Evolutionary conservation across 1,140 invertebrate genomes (phyloP), one percentile per base, ranked within the genome.

Genomic region (Yoshiicerus persimilis): DNA sequence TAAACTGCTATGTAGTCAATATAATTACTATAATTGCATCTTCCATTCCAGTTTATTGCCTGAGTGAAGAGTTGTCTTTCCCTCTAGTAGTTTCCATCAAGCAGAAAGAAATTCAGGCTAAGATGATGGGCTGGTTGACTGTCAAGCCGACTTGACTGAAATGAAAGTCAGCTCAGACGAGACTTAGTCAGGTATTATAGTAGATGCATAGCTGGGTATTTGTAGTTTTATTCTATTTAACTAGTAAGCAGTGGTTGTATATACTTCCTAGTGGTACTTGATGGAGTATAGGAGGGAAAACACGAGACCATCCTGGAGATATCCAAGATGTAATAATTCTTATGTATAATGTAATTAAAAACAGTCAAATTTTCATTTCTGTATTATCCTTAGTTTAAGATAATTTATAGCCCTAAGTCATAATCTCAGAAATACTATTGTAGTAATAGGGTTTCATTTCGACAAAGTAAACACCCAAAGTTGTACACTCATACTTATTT

Each of bases 1-100:
- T 70, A 70, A 70, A 77, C 32, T 36, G 13, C 34, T 34, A 13
- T 20, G 27, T 77, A 77, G 70, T 34, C 70, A 77, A 77, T 77
- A 77, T 77, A 77, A 77, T 77, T 77, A 77, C 70, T 34, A 77
- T 77, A 77, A 77, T 77, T 77, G 27, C 70, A 20, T 77, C 70
- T 34, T 77, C 13, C 27, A 77, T 77, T 70, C 70, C 70, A 34
- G 27, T 34, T 34, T 30, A 77, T 77, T n/a, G 70, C 27, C 13
- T 36, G 32, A 20, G 27, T 11, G 70, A 36, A 36, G 27, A 77
- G 70, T 77, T 77, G 27, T 77, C 64, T 70, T 70, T 70, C 64
- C 25, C 64, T 70, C 64, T 10, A 70, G 27, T 70, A 34, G 70
- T 66, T 27, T 11, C 64, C 64, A 66, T 66, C 64, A 6, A 66